Evolutionary conservation across 1,140 invertebrate species (phyloP).

Genomic region (Grapholita molesta): DNA sequence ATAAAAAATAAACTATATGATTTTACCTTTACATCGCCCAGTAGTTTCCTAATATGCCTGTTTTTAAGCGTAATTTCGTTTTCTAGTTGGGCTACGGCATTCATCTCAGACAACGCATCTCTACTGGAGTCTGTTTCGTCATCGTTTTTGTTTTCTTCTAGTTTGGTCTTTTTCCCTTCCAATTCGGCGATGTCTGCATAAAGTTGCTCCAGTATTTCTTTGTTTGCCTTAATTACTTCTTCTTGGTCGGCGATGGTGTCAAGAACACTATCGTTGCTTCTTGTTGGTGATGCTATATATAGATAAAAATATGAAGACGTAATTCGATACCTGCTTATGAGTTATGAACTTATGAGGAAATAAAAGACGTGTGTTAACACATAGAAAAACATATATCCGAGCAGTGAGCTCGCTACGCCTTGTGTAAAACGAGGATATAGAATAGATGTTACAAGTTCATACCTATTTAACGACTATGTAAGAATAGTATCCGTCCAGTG

Average conservation of each 20-base stretch:
- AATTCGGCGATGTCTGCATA: constrained; percentile 73
- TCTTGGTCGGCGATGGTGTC: constrained; percentile 71
- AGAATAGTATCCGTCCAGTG: too few relatives aligned
- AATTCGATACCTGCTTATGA: neutral
- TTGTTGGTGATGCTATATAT: constrained; percentile 43
- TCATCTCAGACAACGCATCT: constrained; percentile 68
- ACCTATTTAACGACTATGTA: too few relatives aligned
- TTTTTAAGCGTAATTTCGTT: constrained; percentile 81
- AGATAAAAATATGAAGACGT: neutral
- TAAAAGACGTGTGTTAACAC: too few relatives aligned
- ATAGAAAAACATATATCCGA: too few relatives aligned
- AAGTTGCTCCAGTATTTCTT: constrained; percentile 74
- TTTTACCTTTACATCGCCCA: constrained; percentile 82
- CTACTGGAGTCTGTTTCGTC: constrained; percentile 75
- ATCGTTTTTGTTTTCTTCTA: constrained; percentile 49
- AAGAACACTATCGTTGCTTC: constrained; percentile 50
- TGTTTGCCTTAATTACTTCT: constrained; percentile 73
- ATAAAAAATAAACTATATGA: constrained; percentile 8
- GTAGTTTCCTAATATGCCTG: constrained; percentile 82
- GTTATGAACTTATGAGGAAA: too few relatives aligned
- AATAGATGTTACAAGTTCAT: too few relatives aligned
- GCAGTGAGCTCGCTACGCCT: too few relatives aligned
- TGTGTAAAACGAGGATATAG: too few relatives aligned
- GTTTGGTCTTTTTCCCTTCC: constrained; percentile 74
- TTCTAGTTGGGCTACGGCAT: constrained; percentile 71